Base-by-base conservation (phyloP, 2,888 invertebrate genomes). In the Steromphala cineraria region DNA sequence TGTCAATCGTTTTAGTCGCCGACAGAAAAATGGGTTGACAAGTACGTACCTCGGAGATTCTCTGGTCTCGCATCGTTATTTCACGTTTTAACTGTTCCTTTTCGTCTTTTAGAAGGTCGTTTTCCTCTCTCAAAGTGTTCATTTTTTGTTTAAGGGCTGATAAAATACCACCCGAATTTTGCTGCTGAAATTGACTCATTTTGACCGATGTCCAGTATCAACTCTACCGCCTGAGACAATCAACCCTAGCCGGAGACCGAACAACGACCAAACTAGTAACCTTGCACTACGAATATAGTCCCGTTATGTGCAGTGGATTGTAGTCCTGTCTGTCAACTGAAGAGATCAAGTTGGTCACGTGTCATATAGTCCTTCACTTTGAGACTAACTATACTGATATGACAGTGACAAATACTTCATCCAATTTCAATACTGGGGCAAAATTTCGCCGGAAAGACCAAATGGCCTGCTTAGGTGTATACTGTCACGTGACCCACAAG, bases 71-170 rank as follows among this genome's bases (percentile, higher is more conserved):
- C 21, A 21, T 96, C 95, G 98, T 98, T 94, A 98, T 95, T 94
- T 97, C 96, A 95, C 98, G 97, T 94, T 97, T 97, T 94, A 96
- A 97, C 94, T 98, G 98, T 94, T 98, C 98, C 94, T 97, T 97
- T 94, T 98, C 98, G 94, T 99, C 99, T 95, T 97, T 98, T 95
- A 97, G 98, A 94, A 97, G 96, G 94, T 99, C 99, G 96, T 98
- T 97, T 95, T 99, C 99, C 94, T 98, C 98, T 95, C 98, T 98
- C 92, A 98, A 97, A 95, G 98, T 98, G 91, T 98, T 96, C 99
- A 99, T 99, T 96, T 99, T 99, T 96, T 98, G 98, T 96, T 99
- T 99, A 93, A 99, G 96, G 93, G 98, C 98, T 95, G 98, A 98
- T 94, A 99, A 95, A 92, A 99, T 96, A 93, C 97, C 86, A n/a